Conservation (phyloP, 2,797 vertebrate species). For the Sebastiscus albofasciatus region DNA sequence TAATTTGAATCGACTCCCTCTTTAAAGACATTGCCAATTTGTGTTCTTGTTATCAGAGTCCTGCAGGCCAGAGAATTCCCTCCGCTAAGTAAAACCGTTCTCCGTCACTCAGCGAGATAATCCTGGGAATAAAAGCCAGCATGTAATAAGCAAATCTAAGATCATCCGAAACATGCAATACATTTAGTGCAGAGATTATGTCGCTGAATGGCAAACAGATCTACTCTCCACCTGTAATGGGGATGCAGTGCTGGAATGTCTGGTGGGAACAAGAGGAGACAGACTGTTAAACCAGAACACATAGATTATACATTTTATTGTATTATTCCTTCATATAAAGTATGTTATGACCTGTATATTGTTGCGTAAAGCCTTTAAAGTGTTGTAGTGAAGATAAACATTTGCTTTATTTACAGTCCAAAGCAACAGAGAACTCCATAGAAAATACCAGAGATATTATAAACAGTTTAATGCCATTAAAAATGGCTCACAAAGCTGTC, state of each 20-base stretch:
- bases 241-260: neutral
- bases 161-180: slow-evolving; percentile 18
- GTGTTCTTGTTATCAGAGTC: slow-evolving; percentile 49
- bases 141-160: slow-evolving; percentile 20
- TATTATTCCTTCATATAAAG: neutral
- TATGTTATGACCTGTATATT: neutral
- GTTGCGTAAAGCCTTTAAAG: neutral
- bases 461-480: neutral
- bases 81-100: neutral
- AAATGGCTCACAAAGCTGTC: slow-evolving; percentile 2
- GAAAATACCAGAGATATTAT: slow-evolving; percentile 6
- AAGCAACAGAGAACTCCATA: neutral
- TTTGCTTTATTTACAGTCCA: neutral
- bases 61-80: slow-evolving; percentile 34
- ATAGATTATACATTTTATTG: neutral
- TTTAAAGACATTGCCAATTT: slow-evolving; percentile 59
- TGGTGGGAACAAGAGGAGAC: neutral
- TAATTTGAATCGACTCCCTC: slow-evolving; percentile 58
- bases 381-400: neutral
- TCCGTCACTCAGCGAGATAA: slow-evolving; percentile 23
- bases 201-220: slow-evolving; percentile 16
- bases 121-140: slow-evolving; percentile 34
- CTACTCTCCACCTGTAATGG: neutral
- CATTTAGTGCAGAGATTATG: slow-evolving; percentile 31
- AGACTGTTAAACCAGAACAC: neutral